Evolutionary conservation across 2,888 invertebrate genomes (phyloP), one percentile per base, ranked within the genome.

Genomic region (Cheilosia variabilis): DNA sequence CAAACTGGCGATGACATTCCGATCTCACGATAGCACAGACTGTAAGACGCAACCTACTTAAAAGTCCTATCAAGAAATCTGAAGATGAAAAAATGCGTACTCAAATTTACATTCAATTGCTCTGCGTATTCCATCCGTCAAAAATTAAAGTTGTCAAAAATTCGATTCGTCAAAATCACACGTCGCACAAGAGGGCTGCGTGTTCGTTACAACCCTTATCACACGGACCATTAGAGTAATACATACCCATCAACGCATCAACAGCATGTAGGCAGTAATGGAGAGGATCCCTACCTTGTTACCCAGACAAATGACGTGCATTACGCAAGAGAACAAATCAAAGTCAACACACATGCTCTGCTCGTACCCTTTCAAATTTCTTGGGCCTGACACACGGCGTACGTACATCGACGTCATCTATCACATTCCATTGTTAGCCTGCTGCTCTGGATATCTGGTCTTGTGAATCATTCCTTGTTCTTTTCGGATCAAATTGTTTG

Each of bases 391-490:
- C 53, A 52, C 17, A n/a, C n/a, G 41, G 66, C n/a, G 27, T 53
- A 65, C 3, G 37, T 37, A 10, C 19, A 22, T 50, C 37, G 31
- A 62, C 31, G 19, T 31, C 45, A 37, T 57, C 43, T 37, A 7
- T 41, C n/a, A 45, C 43, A 47, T 47, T 27, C 31, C 55, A 37
- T 57, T 65, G 19, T 1, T 65, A 75, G 63, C 65, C 73, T 17
- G 19, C 17, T 24, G 22, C 53, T 63, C 31, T 58, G 47, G 57
- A 37, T 57, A 75, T 75, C 63, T 37, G 13, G 55, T 24, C 37
- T n/a, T 73, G 15, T 17, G 17, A 31, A 53, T 34, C 15, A 24
- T 13, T 24, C 27, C 27, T 19, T 10, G 37, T 13, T 10, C 50
- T 22, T 15, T 50, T 19, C 7, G 19, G n/a, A 34, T 63, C 34